Evolutionary conservation across 2,888 invertebrate species (phyloP), one percentile per base, ranked within the genome.

Genomic region (Papilio gigon): DNA sequence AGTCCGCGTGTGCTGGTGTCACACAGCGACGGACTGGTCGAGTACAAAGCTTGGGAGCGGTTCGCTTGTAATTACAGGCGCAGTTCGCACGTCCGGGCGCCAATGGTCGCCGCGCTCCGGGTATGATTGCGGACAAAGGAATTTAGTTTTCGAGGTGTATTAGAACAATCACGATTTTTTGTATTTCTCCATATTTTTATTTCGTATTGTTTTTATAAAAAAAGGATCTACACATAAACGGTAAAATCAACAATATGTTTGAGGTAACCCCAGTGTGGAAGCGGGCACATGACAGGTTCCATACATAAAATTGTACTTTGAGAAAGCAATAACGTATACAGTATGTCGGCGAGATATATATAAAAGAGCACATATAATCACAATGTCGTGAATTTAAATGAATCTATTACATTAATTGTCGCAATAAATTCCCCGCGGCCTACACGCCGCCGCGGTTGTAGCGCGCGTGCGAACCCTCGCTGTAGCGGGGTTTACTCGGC

Each of bases 391-490:
- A 2, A 56, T 33, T 56, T 59, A 20, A 30, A 35, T 35, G 11
- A 22, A 59, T 22, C 35, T 35, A 59, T 59, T 59, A 59, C 20
- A 30, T 59, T 59, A 59, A 59, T 59, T 59, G 59, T 37, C 12
- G 30, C 35, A 59, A 59, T 59, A 59, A 59, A 59, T 59, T 59
- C 1, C 2, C 6, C 8, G 5, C 11, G 35, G 12, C 6, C 11
- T 35, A 37, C 35, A 8, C 8, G 5, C 35, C 59, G 59, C 59
- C 35, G 33, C n/a, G 37, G 37, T 59, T 35, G 59, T 59, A 59
- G 20, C 59, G 22, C 59, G 35, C 20, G 59, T 33, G 22, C 37
- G 20, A 59, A 20, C 59, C 59, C 22, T 9, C 20, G 14, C 14
- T 33, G 35, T 37, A 35, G 33, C 2, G 35, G 59, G 35, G 30